Evolutionary conservation across 2,797 vertebrate species (phyloP), one percentile per base, ranked within the genome.

Genomic region (Neopelma chrysocephalum): DNA sequence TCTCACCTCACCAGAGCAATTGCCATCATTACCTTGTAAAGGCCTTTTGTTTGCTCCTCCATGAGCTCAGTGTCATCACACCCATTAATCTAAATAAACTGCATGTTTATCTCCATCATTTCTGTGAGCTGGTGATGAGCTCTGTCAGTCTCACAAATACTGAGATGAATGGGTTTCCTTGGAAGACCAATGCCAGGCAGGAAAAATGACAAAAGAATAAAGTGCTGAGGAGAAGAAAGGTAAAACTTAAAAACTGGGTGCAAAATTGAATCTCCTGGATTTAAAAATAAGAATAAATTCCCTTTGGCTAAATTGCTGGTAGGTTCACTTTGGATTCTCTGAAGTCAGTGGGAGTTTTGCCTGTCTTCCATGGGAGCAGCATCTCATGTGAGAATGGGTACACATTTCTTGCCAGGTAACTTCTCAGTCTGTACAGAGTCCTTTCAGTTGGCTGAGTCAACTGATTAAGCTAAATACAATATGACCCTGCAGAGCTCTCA

Each of bases 81-180:
- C 12, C 31, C 73, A 95, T 96, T 95, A 75, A 93, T 96, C 83
- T 93, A 88, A 93, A 95, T 82, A 68, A 89, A 85, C 57, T 61
- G 56, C 61, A 21, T 72, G 29, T 95, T 96, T 90, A 76, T 93
- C 85, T 92, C 90, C 90, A 91, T 95, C 79, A 57, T 82, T 96
- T 91, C 90, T 95, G 70, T 25, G 80, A 96, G 82, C 38, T 86
- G 27, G 12, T 61, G 57, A 94, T 92, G 96, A 94, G 93, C 45
- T 47, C 48, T 79, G 87, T 87, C 94, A 93, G 76, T 64, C 48
- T 65, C 85, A 81, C 21, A 15, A 53, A 92, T 70, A 76, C 12
- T 6, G 18, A 90, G 83, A 95, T 73, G 45, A 94, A 94, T 87
- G 71, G 11, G 15, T 76, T 90, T 94, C 80, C 87, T 85, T 64